phyloP scores from a whole-genome alignment of 2,797 vertebrate species.

The Scomberomorus guttatus region DNA sequence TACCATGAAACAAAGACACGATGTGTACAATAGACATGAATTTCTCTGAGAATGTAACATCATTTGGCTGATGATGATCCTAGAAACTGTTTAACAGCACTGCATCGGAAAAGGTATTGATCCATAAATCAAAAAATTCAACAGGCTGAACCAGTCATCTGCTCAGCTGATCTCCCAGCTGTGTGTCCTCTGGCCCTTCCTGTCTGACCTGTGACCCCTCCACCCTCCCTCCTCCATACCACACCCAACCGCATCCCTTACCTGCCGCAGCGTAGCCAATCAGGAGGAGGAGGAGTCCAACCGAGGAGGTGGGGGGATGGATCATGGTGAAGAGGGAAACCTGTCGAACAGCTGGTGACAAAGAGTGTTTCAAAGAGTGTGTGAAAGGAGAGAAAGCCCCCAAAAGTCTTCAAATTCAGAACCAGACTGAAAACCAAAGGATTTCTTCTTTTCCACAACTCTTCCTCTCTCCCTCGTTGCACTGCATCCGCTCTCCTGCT shows the following conservation, averaged over 20 bases:
- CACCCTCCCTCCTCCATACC: neutral
- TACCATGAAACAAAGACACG: neutral
- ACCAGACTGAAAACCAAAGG: neutral
- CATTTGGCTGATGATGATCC: neutral
- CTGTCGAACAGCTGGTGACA: constrained; percentile 27
- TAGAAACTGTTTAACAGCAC: too few species aligned
- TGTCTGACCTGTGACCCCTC: constrained; percentile 42
- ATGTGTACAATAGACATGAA: neutral
- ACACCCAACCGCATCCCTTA: constrained; percentile 60
- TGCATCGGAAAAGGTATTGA: neutral
- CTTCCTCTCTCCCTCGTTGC: constrained; percentile 14
- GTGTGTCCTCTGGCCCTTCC: constrained; percentile 1
- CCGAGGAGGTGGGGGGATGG: constrained; percentile 18
- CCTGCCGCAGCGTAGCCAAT: constrained; percentile 81
- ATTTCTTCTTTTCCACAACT: constrained; percentile 1
- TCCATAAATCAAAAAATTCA: constrained; percentile 8
- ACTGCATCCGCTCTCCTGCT: constrained; percentile 12
- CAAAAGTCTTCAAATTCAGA: constrained; percentile 22
- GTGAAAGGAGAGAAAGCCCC: neutral
- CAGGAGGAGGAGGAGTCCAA: constrained; percentile 79
- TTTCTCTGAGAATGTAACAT: too few species aligned
- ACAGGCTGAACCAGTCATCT: neutral
- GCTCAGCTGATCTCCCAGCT: constrained; percentile 7
- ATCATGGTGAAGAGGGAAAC: constrained; percentile 67
- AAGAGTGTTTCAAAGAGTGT: constrained; percentile 2